Percentiles rank a stretch among this genome's conserved stretches.
Conservation (phyloP, 92 coral and sea anemone genomes). For the Bergia sp. region DNA sequence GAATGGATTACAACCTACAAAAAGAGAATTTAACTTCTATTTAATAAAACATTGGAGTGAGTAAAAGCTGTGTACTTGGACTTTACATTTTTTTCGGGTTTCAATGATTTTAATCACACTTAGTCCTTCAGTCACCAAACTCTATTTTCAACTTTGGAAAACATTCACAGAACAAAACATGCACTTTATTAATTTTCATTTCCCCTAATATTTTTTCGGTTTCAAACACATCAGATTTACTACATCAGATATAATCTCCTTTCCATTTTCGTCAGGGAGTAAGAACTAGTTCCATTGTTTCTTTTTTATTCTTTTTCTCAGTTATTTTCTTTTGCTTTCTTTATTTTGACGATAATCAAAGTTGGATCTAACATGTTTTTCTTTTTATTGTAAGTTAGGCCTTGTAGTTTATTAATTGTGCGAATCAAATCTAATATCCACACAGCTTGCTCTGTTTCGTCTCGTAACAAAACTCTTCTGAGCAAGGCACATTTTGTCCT, state of each 20-base stretch:
- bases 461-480: not conserved
- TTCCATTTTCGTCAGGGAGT: no score
- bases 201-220: no score
- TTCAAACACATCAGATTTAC: no score
- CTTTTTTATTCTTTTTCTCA: no score
- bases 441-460: not conserved
- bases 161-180: no score
- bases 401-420: no score
- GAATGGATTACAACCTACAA: conserved; percentile 68
- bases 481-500: not conserved
- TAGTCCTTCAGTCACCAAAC: not conserved
- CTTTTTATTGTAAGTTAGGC: not conserved
- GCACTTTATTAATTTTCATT: no score
- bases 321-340: no score
- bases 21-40: not conserved
- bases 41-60: not conserved
- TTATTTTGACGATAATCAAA: not conserved
- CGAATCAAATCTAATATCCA: no score
- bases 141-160: not conserved
- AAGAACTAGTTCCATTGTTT: no score
- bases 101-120: not conserved
- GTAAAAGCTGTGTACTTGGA: not conserved
- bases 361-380: not conserved
- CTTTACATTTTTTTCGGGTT: no score
- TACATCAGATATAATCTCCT: no score